Conservation (phyloP, 35 echinoderm and acorn worm species). For the Amphiura filiformis region DNA sequence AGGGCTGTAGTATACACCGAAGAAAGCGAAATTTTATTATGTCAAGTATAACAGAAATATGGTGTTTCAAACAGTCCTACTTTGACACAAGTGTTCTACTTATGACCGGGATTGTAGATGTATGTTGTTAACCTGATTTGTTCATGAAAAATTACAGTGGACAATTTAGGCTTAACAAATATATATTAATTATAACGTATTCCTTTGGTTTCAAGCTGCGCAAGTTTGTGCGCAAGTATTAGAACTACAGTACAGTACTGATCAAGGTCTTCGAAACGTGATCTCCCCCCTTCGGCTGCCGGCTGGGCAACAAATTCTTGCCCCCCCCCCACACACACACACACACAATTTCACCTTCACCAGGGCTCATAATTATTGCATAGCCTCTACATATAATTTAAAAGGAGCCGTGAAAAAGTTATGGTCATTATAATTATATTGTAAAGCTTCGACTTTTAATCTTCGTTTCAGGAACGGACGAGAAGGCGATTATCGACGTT, state of each 20-base stretch:
- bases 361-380: not conserved
- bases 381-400: not conserved
- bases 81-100: no score
- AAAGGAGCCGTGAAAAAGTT: not conserved
- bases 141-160: no score
- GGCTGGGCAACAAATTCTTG: no score
- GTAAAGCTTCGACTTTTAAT: not conserved
- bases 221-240: not conserved
- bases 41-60: no score
- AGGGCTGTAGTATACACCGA: no score
- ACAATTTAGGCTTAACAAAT: no score
- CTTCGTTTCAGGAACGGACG: constrained; percentile 57
- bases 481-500: constrained; percentile 75
- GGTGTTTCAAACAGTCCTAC: no score
- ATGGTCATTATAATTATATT: not conserved
- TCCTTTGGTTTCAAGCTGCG: not conserved
- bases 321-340: not conserved
- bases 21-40: no score
- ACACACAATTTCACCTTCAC: not conserved
- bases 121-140: no score
- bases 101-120: no score
- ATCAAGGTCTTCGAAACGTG: not conserved
- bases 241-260: not conserved
- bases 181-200: not conserved
- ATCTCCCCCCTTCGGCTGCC: no score